Percentiles rank a stretch among this genome's conserved stretches.
phyloP scores from a whole-genome alignment of 2,113 vertebrate species.

The Electrona antarctica region DNA sequence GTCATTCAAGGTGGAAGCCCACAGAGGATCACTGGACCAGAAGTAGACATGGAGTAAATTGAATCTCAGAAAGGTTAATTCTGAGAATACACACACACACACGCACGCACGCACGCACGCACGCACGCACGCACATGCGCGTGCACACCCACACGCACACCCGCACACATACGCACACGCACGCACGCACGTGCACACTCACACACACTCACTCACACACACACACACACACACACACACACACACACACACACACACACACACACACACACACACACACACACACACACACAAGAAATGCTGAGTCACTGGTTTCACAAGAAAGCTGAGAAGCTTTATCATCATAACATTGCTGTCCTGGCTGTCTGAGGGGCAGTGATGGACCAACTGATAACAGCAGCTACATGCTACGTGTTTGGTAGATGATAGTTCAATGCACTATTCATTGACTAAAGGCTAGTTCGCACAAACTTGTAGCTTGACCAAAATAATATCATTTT shows the following conservation, averaged over 20 bases:
- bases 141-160: conserved; percentile 11
- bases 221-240: neutral
- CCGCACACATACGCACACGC: conserved; percentile 19
- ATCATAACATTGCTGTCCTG: conserved; percentile 21
- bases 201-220: neutral
- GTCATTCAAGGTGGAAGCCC: neutral
- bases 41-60: conserved; percentile 24
- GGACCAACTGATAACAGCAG: conserved; percentile 59
- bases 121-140: neutral
- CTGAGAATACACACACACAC: too few species aligned
- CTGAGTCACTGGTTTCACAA: conserved; percentile 52
- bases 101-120: too few species aligned
- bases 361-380: conserved; percentile 46
- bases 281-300: conserved; percentile 41
- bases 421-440: conserved; percentile 36
- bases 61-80: too few species aligned
- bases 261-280: conserved; percentile 22
- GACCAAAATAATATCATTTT: too few species aligned
- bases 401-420: conserved; percentile 51
- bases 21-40: conserved; percentile 19
- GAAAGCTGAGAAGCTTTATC: neutral
- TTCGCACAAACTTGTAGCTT: too few species aligned
- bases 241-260: conserved; percentile 9
- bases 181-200: conserved; percentile 22
- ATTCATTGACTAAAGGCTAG: conserved; percentile 37